These are phyloP conservation scores for Lucinisca nassula DNA, from an alignment of 2,888 invertebrate genomes.

Conservation along the genomic window DNA sequence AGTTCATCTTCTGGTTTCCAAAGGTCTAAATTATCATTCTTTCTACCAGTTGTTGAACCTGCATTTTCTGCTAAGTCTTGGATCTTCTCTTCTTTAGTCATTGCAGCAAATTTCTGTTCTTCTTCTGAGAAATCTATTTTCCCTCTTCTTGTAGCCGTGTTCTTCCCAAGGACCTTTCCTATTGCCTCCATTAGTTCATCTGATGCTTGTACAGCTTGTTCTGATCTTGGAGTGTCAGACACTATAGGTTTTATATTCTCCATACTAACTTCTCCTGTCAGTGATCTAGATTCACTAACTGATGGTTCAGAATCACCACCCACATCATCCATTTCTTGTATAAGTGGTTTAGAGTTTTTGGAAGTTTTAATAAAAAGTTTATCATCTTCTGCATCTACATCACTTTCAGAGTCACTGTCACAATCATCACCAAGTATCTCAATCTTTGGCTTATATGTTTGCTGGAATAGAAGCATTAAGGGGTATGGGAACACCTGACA, in stretches of 20 bases:
- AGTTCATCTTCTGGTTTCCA: conserved; percentile 66
- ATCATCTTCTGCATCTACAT: conserved; percentile 41
- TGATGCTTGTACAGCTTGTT: conserved; percentile 11
- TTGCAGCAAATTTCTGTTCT: conserved; percentile 54
- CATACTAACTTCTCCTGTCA: conserved; percentile 58
- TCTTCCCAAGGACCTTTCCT: conserved; percentile 40
- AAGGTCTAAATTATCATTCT: conserved; percentile 46
- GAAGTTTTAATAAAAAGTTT: conserved; percentile 11
- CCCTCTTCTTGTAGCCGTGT: conserved; percentile 45
- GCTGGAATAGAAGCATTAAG: conserved; percentile 49
- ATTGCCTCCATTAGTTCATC: conserved; percentile 44
- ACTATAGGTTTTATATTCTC: conserved; percentile 29
- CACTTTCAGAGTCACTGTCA: conserved; percentile 51
- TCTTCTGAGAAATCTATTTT: conserved; percentile 53
- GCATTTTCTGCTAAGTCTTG: conserved; percentile 72
- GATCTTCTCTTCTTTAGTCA: conserved; percentile 72
- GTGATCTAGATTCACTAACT: conserved; percentile 34
- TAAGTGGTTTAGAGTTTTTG: conserved; percentile 13
- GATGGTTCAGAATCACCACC: conserved; percentile 27
- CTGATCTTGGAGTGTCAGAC: neutral
- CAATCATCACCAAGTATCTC: conserved; percentile 76
- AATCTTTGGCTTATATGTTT: conserved; percentile 77
- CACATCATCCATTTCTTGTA: conserved; percentile 43
- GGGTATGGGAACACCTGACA: no score
- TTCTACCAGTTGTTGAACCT: conserved; percentile 52